Evolutionary conservation across 1,140 invertebrate species (phyloP).

Genomic region (Temnothorax longispinosus): DNA sequence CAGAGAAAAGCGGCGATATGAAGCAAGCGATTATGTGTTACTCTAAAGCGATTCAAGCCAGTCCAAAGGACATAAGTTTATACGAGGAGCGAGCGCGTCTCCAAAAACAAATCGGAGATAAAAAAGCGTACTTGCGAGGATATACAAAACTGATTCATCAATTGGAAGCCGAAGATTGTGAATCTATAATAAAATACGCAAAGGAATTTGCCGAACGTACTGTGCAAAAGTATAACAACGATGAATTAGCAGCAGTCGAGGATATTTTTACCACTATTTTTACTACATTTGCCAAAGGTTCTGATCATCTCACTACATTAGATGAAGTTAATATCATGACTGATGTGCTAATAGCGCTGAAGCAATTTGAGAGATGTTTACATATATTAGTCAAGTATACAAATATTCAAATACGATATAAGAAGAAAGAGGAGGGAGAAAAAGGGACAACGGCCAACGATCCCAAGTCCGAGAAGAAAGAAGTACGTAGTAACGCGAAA

Average conservation of each 20-base stretch:
- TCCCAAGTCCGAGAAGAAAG: constrained; percentile 35
- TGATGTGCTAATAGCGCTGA: constrained; percentile 92
- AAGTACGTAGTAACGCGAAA: constrained; percentile 19
- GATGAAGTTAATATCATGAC: constrained; percentile 94
- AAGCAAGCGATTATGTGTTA: constrained; percentile 94
- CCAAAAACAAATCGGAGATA: constrained; percentile 90
- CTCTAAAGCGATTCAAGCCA: constrained; percentile 91
- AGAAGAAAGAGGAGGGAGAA: constrained; percentile 73
- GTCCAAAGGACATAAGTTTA: constrained; percentile 89
- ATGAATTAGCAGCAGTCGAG: too few relatives aligned
- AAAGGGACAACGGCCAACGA: neutral
- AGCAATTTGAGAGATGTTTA: constrained; percentile 90
- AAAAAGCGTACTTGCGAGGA: constrained; percentile 89
- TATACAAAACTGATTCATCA: constrained; percentile 91
- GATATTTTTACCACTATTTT: constrained; percentile 91
- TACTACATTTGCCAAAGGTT: too few relatives aligned
- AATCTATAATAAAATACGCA: constrained; percentile 91
- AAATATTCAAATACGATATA: constrained; percentile 88
- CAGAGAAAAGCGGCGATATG: constrained; percentile 90
- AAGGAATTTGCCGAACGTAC: constrained; percentile 92
- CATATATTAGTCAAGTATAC: constrained; percentile 89
- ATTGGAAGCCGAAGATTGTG: constrained; percentile 88
- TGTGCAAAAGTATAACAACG: constrained; percentile 90
- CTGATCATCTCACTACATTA: constrained; percentile 88
- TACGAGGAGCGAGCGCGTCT: constrained; percentile 91